phyloP scores from a whole-genome alignment of 2,888 invertebrate genomes.

The Rotaria macrura region DNA sequence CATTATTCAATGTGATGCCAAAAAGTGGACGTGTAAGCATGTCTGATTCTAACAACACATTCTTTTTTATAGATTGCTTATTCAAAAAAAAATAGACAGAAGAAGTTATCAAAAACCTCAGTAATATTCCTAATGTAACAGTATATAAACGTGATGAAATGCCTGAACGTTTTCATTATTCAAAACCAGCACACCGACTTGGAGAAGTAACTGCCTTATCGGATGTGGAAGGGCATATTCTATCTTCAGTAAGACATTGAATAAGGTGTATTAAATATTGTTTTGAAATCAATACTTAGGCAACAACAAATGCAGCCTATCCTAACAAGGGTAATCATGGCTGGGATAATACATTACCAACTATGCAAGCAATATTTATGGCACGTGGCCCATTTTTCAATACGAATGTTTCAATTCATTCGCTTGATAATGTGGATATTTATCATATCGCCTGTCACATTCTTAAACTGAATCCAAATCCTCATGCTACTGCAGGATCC shows the following conservation, averaged over 20 bases:
- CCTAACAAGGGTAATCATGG: not conserved
- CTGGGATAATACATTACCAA: not conserved
- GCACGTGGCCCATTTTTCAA: not conserved
- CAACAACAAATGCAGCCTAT: not conserved
- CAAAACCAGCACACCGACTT: not conserved
- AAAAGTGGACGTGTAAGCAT: not conserved
- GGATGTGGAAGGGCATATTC: not conserved
- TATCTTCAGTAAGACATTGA: not conserved
- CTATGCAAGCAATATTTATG: constrained; percentile 2
- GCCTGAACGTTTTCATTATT: not conserved
- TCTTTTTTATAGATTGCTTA: too few relatives aligned
- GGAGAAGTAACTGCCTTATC: not conserved
- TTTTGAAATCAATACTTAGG: not conserved
- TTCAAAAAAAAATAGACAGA: not conserved
- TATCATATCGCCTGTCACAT: not conserved
- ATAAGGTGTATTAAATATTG: not conserved
- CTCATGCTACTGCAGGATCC: not conserved
- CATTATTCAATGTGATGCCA: not conserved
- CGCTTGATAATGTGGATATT: not conserved
- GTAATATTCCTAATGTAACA: not conserved
- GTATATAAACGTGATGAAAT: not conserved
- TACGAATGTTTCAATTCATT: not conserved
- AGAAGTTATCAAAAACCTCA: not conserved
- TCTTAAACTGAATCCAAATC: not conserved
- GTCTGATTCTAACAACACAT: too few relatives aligned